phyloP scores from a whole-genome alignment of 2,888 invertebrate species.

The Syrista parreyssii region DNA sequence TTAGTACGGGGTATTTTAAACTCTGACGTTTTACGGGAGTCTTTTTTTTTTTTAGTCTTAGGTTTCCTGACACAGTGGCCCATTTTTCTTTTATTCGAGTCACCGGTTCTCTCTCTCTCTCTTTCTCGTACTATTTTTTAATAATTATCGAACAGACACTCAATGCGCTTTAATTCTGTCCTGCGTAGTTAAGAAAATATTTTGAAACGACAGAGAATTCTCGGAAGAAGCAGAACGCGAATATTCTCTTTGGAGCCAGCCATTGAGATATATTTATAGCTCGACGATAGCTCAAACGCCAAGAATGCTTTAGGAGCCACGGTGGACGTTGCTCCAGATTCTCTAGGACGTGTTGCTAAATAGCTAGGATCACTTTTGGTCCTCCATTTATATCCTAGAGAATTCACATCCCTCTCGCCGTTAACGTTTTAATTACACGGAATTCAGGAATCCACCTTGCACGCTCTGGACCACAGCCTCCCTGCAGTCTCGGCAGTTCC shows the following conservation, averaged over 20 bases:
- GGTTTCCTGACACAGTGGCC: not conserved
- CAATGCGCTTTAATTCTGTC: no score
- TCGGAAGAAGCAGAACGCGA: not conserved
- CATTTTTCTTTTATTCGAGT: not conserved
- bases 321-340: conserved; percentile 1
- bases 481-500: no score
- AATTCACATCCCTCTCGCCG: no score
- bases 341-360: not conserved
- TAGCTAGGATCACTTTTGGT: no score
- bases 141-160: no score
- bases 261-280: conserved; percentile 1
- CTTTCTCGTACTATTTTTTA: no score
- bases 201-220: no score
- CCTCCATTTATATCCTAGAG: no score
- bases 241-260: not conserved
- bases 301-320: not conserved
- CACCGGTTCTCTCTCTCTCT: not conserved
- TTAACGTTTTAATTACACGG: no score
- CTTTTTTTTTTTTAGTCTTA: not conserved
- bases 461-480: no score
- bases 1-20: not conserved
- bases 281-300: conserved; percentile 4
- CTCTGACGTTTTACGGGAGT: not conserved
- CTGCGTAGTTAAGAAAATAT: no score
- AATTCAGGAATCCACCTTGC: no score